Evolutionary conservation across 2,797 vertebrate genomes (phyloP).

Genomic region (Cheirogaleus major): DNA sequence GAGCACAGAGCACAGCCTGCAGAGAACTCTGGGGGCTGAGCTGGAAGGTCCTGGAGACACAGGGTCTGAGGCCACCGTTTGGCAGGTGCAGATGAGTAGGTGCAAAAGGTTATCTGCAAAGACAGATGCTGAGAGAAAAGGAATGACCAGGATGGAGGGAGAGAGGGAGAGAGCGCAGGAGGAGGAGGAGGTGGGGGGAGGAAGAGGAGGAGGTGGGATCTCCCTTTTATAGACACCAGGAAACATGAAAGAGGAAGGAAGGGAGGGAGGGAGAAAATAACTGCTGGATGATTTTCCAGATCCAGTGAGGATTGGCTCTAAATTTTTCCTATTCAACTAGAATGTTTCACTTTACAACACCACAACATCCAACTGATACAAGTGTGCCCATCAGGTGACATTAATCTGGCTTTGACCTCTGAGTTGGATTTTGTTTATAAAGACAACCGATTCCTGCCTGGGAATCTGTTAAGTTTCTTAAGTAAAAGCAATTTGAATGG

Average conservation of each 20-base stretch:
- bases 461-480: slow-evolving; percentile 24
- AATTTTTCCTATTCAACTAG: not conserved
- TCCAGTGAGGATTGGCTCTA: not conserved
- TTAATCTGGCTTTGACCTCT: not conserved
- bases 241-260: not conserved
- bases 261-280: not conserved
- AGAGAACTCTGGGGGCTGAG: not conserved
- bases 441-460: not conserved
- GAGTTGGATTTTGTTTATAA: not conserved
- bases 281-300: not conserved
- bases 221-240: not conserved
- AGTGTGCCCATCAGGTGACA: not conserved
- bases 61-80: not conserved
- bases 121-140: not conserved
- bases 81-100: not conserved
- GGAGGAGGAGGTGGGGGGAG: fast-evolving
- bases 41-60: not conserved
- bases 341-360: not conserved
- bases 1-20: too few species aligned
- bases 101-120: not conserved
- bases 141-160: not conserved
- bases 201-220: not conserved
- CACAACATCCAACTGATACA: not conserved
- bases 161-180: too few species aligned
- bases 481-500: not conserved